These are phyloP conservation scores for Drosophila parvula DNA, from an alignment of 1,140 invertebrate genomes.

Conservation along the genomic window DNA sequence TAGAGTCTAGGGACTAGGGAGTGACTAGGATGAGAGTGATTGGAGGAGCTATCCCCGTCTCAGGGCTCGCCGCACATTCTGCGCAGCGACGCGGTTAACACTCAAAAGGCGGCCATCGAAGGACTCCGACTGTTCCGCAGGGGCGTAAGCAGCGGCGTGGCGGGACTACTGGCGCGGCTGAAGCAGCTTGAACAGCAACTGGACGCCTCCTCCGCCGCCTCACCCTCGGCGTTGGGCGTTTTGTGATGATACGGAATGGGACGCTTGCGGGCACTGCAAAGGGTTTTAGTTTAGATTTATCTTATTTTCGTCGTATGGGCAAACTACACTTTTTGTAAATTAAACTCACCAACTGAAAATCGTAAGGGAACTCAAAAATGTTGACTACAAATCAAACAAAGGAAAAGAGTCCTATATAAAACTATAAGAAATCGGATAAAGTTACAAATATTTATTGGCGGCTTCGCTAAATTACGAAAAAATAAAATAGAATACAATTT, in stretches of 20 bases:
- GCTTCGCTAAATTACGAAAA: conserved; percentile 36
- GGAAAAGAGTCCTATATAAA: conserved; percentile 25
- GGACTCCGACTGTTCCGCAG: conserved; percentile 73
- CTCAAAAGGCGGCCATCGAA: conserved; percentile 71
- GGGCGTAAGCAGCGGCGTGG: conserved; percentile 60
- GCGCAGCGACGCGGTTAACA: conserved; percentile 75
- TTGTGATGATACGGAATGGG: conserved; percentile 95
- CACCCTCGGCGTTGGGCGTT: conserved; percentile 85
- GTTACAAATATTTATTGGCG: conserved; percentile 62
- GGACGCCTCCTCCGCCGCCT: conserved; percentile 86
- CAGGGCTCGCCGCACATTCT: conserved; percentile 61
- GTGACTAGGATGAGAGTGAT: conserved; percentile 22
- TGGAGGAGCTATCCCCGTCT: not conserved
- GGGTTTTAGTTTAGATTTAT: not conserved
- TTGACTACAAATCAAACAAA: conserved; percentile 53
- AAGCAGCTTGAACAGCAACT: conserved; percentile 88
- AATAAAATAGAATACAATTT: conserved; percentile 26
- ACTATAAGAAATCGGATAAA: conserved; percentile 24
- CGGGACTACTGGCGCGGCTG: conserved; percentile 75
- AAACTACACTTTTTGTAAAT: not conserved
- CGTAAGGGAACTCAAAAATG: conserved; percentile 56
- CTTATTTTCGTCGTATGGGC: not conserved
- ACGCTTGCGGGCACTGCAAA: conserved; percentile 93
- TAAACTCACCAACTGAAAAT: conserved; percentile 70
- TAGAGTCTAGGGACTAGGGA: conserved; percentile 44